Evolutionary conservation across 2,113 vertebrate genomes (phyloP), one percentile per base, ranked within the genome.

Genomic region (Sardina pilchardus): DNA sequence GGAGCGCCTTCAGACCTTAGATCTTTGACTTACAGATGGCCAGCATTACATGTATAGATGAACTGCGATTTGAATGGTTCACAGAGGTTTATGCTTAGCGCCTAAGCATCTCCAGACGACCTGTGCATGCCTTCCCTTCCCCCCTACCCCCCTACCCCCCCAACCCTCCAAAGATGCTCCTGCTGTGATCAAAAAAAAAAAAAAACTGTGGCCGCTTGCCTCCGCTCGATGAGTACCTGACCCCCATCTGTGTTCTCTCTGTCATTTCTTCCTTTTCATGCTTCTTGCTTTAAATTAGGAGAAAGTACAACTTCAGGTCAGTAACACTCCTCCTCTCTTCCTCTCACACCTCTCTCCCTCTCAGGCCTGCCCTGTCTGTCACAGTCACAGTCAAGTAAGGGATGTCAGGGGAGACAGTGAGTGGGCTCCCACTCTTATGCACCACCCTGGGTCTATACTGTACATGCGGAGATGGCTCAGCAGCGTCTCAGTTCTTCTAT

Each of bases 251-350:
- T 86, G 50, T 78, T 93, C 93, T 93, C 92, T 89, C 87, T 87
- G 85, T 92, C 85, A 87, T 89, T 90, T 90, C 93, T 90, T 87
- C 47, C 93, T 90, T 91, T 90, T 92, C 91, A 94, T 89, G 92
- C 94, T 94, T 94, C 96, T 95, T 78, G 97, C 95, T 96, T 95
- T 95, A 96, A 71, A 92, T 94, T 94, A 98, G 97, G 96, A 98
- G 97, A 95, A 98, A 98, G 94, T 97, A 97, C 97, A 97, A 97
- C 86, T 96, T 97, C 97, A 98, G 97, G 97, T 98, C 95, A 96
- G 97, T 98, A 96, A 89, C 88, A 87, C 87, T 90, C 2, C 83
- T 90, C 78, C 30, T 86, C 63, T 85, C 39, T 67, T 85, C 39
- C 56, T 82, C 71, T 83, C 59, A 81, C 39, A 86, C 43, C 21